Evolutionary conservation across 2,113 vertebrate species (phyloP).

Genomic region (Vulpes ferrilata): DNA sequence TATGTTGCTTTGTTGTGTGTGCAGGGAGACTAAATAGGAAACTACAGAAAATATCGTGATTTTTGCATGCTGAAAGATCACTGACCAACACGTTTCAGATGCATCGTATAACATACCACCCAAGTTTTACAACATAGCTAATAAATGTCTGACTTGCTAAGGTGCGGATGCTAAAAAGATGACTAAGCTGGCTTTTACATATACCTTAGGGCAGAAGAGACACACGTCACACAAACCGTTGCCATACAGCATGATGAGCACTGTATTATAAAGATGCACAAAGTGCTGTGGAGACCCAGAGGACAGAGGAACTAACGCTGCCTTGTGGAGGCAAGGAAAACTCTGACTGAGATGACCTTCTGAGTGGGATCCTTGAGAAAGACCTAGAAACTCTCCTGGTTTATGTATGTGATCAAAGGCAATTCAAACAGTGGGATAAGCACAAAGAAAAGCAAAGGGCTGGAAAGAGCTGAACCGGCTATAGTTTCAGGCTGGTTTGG

Average conservation of each 20-base stretch:
- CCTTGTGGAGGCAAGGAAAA: not conserved
- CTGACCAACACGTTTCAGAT: not conserved
- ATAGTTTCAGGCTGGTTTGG: not conserved
- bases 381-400: not conserved
- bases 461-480: not conserved
- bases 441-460: not conserved
- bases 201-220: not conserved
- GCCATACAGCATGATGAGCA: not conserved
- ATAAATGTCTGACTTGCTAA: not conserved
- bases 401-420: not conserved
- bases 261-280: not conserved
- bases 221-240: not conserved
- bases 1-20: not conserved
- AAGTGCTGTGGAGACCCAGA: not conserved
- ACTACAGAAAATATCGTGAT: not conserved
- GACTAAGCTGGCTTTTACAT: not conserved
- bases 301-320: not conserved
- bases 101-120: not conserved
- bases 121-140: not conserved
- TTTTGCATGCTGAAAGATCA: constrained; percentile 21
- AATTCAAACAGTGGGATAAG: not conserved
- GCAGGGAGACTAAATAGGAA: not conserved
- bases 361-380: not conserved
- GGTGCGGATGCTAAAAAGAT: not conserved
- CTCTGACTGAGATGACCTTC: not conserved